Base-by-base conservation (phyloP, 2,113 vertebrate species). In the Otolemur garnettii region DNA sequence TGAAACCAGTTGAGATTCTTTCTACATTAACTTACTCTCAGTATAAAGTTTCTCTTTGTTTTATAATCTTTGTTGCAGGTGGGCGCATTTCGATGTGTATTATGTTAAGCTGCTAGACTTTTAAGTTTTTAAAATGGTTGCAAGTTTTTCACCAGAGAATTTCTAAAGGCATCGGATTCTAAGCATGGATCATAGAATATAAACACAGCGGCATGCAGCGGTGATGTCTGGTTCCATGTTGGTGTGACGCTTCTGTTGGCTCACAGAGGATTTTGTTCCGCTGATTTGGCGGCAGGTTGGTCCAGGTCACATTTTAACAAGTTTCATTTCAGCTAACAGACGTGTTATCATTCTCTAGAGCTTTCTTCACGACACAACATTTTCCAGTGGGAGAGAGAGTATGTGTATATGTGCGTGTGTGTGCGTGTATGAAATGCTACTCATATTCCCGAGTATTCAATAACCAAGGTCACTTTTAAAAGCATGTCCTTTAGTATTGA, bases 221-320 rank as follows among this genome's bases (percentile, higher is more conserved):
- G 38, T 62, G 24, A 88, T 53, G 14, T 59, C 80, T 75, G 28
- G 15, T 53, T 64, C 0, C 0, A 33, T 55, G 64, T 38, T 80
- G 77, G 14, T 1, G 0, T 0, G 4, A 66, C 93, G 78, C n/a
- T 94, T 88, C 89, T 84, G 21, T 66, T 38, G 88, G 53, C 68
- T 97, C 85, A 83, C 26, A 24, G 85, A 94, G 57, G 50, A 89
- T 84, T 97, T 88, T 89, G 10, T 33, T 95, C 28, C 28, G 64
- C 72, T 89, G 88, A 95, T 91, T 94, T 90, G 64, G 94, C 42
- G 42, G 82, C 79, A 94, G 79, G 86, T 87, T 94, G 71, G 42
- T 80, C 83, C 94, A 87, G 93, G 92, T 97, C 83, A 18, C 45
- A 93, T 92, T 97, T 94, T 96, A 96, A 95, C 94, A 97, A 96